Evolutionary conservation across 2,888 invertebrate species (phyloP).

Genomic region (Herminia tarsipennalis): DNA sequence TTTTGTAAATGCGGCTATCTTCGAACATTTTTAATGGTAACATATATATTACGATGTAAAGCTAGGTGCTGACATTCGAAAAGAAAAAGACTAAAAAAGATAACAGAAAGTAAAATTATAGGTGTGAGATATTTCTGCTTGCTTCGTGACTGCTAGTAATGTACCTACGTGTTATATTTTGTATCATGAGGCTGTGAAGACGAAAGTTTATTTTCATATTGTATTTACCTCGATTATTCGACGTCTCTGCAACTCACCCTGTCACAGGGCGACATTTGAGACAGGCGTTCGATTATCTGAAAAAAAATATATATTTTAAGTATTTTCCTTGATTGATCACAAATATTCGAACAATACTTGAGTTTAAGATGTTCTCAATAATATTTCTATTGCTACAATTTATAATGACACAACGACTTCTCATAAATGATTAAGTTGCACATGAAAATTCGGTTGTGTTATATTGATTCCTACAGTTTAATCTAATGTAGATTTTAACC

Average conservation of each 20-base stretch:
- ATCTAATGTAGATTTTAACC: too few species aligned
- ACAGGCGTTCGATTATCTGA: conserved; percentile 64
- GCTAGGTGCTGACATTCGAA: background rate
- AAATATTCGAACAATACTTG: too few species aligned
- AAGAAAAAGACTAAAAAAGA: background rate
- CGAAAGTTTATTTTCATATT: conserved; percentile 4
- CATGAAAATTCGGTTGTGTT: too few species aligned
- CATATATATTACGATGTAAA: conserved; percentile 19
- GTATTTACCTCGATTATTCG: conserved; percentile 60
- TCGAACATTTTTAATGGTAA: too few species aligned
- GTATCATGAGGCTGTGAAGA: conserved; percentile 1
- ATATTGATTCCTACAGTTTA: too few species aligned
- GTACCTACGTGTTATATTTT: conserved; percentile 8
- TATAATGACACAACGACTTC: too few species aligned
- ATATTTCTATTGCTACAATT: too few species aligned
- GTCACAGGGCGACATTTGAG: conserved; percentile 60
- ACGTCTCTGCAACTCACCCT: conserved; percentile 53
- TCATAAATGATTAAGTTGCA: too few species aligned
- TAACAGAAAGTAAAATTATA: conserved; percentile 6
- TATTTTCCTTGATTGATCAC: background rate
- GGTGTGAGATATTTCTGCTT: conserved; percentile 8
- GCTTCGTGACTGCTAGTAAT: background rate
- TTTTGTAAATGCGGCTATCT: too few species aligned
- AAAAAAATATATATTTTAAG: conserved; percentile 45
- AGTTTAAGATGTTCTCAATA: too few species aligned